phyloP scores from a whole-genome alignment of 1,140 invertebrate species.

The Mizuhopecten yessoensis region DNA sequence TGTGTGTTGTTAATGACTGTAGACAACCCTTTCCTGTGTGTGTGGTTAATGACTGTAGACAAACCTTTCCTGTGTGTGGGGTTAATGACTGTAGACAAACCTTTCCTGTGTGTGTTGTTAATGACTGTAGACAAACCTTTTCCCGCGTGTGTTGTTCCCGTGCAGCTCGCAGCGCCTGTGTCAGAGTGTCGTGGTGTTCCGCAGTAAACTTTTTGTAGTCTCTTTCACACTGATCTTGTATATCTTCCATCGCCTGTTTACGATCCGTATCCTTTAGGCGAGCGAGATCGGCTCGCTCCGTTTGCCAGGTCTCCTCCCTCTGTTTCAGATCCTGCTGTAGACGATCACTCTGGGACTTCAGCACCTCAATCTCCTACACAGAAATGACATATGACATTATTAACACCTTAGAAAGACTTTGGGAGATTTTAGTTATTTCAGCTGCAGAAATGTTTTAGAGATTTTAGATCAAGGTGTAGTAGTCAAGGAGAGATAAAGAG shows the following conservation, averaged over 20 bases:
- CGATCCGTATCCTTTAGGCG: constrained; percentile 63
- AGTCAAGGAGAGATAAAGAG: too few relatives aligned
- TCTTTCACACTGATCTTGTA: constrained; percentile 61
- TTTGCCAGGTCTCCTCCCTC: constrained; percentile 55
- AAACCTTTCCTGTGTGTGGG: too few relatives aligned
- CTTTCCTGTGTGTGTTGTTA: too few relatives aligned
- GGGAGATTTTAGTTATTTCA: too few relatives aligned
- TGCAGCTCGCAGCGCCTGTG: constrained; percentile 63
- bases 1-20: too few relatives aligned
- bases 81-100: too few relatives aligned
- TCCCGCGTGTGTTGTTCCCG: constrained; percentile 63
- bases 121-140: constrained; percentile 53
- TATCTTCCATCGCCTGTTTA: constrained; percentile 52
- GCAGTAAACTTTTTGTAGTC: constrained; percentile 62
- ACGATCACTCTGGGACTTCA: constrained; percentile 54
- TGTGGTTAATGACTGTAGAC: too few relatives aligned
- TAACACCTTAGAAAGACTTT: too few relatives aligned
- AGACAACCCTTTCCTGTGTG: too few relatives aligned
- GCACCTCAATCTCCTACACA: constrained; percentile 62
- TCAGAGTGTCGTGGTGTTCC: constrained; percentile 65
- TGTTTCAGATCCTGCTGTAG: constrained; percentile 53
- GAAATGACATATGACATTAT: too few relatives aligned
- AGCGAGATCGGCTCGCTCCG: constrained; percentile 52
- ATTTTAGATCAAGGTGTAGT: too few relatives aligned
- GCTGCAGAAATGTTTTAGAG: too few relatives aligned